These are phyloP conservation scores for Myathropa florea DNA, from an alignment of 2,888 invertebrate species.

Conservation along the genomic window DNA sequence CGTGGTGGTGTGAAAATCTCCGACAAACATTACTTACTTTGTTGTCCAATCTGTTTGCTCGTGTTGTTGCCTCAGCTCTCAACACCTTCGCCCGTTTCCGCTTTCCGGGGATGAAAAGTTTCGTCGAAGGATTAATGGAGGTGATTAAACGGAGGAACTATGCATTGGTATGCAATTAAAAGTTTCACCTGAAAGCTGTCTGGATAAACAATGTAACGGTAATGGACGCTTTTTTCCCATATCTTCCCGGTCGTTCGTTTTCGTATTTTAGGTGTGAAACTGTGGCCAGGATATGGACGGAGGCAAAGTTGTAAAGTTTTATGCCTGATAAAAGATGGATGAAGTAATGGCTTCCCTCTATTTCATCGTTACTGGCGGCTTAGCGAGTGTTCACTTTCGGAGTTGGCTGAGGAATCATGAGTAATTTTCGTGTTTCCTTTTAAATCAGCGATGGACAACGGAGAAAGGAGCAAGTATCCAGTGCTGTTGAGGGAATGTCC, in stretches of 20 bases:
- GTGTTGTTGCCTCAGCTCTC: not conserved
- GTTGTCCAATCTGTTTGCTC: constrained; percentile 56
- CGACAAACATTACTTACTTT: constrained; percentile 41
- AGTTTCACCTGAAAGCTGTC: constrained; percentile 47
- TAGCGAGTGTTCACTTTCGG: not conserved
- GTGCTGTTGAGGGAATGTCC: too few species aligned
- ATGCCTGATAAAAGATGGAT: not conserved
- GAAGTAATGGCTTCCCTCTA: not conserved
- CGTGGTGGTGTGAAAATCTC: constrained; percentile 50
- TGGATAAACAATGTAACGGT: constrained; percentile 50
- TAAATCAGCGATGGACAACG: too few species aligned
- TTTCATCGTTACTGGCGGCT: not conserved
- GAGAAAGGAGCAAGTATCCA: too few species aligned
- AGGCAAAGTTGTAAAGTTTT: not conserved
- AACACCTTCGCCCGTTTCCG: not conserved
- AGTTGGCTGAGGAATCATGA: too few species aligned
- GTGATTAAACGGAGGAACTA: constrained; percentile 50
- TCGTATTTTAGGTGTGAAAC: constrained; percentile 29
- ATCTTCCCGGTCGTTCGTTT: not conserved
- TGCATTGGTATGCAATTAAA: constrained; percentile 69
- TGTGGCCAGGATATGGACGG: not conserved
- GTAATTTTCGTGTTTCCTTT: too few species aligned
- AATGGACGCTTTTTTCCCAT: constrained; percentile 22
- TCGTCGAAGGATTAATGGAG: constrained; percentile 48
- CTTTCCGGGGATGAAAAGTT: constrained; percentile 5